These are phyloP conservation scores for Megaustenia siamemsis DNA, from an alignment of 2,888 invertebrate genomes.

Conservation along the genomic window DNA sequence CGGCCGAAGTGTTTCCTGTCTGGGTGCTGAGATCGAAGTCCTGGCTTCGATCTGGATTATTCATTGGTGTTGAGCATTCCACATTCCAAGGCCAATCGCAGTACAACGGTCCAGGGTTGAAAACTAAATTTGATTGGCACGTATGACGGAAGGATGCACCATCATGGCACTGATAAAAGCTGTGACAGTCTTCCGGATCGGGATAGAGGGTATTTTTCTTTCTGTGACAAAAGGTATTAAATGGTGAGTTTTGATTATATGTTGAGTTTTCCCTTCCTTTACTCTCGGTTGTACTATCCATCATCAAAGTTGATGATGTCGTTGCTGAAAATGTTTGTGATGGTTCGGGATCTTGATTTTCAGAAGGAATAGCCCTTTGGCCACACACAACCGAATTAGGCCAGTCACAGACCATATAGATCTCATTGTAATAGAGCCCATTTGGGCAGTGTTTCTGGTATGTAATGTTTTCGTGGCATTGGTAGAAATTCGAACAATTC, in stretches of 20 bases:
- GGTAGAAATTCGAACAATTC: conserved; percentile 23
- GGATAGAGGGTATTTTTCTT: conserved; percentile 2
- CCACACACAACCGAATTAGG: neutral
- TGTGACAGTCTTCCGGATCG: conserved; percentile 17
- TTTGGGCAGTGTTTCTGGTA: neutral
- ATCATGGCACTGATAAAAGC: conserved; percentile 23
- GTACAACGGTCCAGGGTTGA: neutral
- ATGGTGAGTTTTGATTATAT: neutral
- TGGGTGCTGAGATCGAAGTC: too few relatives aligned
- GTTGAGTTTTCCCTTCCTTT: neutral
- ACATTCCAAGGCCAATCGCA: conserved; percentile 36
- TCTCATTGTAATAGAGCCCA: neutral
- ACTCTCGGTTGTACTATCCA: neutral
- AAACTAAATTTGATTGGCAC: neutral
- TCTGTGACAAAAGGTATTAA: neutral
- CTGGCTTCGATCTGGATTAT: neutral
- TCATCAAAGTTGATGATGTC: neutral
- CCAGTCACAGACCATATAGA: conserved; percentile 23
- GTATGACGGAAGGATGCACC: neutral
- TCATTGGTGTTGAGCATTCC: neutral
- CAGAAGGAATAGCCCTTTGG: neutral
- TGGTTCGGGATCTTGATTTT: neutral
- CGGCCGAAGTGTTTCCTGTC: too few relatives aligned
- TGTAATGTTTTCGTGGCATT: neutral
- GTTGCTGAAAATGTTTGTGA: neutral